A percentile compares a stretch with the other conserved stretches of the same genome.
Evolutionary conservation across 2,888 invertebrate species (phyloP).

Genomic region (Seira ritae): DNA sequence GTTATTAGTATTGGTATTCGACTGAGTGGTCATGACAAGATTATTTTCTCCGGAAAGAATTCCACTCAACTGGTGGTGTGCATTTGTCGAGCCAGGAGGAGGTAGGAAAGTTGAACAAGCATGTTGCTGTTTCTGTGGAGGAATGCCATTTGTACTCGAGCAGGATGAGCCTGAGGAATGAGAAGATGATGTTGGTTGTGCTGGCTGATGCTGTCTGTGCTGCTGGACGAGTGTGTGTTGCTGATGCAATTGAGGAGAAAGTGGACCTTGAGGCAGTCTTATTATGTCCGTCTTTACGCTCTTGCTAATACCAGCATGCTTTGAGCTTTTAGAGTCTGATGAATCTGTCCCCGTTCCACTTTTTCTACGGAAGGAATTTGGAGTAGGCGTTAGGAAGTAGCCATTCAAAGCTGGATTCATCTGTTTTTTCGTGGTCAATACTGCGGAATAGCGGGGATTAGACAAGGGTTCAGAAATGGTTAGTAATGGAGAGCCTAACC

Average conservation of each 20-base stretch:
- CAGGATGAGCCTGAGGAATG: conserved; percentile 57
- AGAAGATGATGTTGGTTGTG: conserved; percentile 44
- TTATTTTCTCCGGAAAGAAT: conserved; percentile 27
- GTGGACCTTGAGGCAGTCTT: conserved; percentile 68
- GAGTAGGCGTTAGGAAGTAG: conserved; percentile 72
- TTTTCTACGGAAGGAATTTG: conserved; percentile 71
- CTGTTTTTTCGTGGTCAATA: conserved; percentile 46
- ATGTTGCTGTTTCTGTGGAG: conserved; percentile 7
- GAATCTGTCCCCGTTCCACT: conserved; percentile 61
- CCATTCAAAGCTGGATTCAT: conserved; percentile 51
- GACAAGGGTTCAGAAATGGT: conserved; percentile 50
- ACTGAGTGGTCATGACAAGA: conserved; percentile 45
- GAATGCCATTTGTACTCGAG: conserved; percentile 37
- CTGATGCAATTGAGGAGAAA: conserved; percentile 46
- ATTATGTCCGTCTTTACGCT: conserved; percentile 73
- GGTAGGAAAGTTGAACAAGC: conserved; percentile 58
- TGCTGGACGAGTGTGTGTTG: conserved; percentile 36
- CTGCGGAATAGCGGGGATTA: conserved; percentile 47
- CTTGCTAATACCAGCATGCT: conserved; percentile 36
- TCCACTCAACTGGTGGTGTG: conserved; percentile 19
- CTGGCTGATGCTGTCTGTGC: conserved; percentile 25
- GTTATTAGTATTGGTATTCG: conserved; percentile 54
- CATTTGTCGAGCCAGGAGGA: conserved; percentile 22
- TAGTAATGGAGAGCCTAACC: conserved; percentile 47
- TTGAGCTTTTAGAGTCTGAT: conserved; percentile 57